Percentiles rank a stretch among this genome's conserved stretches.
Conservation (phyloP, 2,888 invertebrate genomes). For the Harmothoe impar region DNA sequence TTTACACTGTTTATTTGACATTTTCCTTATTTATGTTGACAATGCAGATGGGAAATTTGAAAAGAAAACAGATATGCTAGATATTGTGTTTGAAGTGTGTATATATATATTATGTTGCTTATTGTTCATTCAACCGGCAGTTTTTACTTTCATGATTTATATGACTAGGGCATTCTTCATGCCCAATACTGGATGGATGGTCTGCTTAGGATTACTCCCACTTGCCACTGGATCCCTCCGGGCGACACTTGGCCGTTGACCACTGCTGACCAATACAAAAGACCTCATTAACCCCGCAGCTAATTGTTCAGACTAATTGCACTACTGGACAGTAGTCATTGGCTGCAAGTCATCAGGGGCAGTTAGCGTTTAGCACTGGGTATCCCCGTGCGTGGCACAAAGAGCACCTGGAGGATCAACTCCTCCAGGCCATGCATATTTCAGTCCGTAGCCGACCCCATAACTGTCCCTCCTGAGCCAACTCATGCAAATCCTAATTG, state of each 20-base stretch:
- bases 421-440: conserved; percentile 50
- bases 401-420: conserved; percentile 45
- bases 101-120: too few species aligned
- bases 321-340: conserved; percentile 52
- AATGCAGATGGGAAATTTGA: too few species aligned
- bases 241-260: conserved; percentile 6
- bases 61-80: too few species aligned
- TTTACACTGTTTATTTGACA: too few species aligned
- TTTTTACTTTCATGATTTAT: too few species aligned
- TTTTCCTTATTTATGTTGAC: too few species aligned
- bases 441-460: neutral
- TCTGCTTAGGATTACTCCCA: neutral
- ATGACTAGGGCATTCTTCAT: neutral
- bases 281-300: conserved; percentile 24
- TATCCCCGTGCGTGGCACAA: conserved; percentile 10
- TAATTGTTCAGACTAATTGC: conserved; percentile 43
- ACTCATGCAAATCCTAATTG: conserved; percentile 50
- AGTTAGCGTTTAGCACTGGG: conserved; percentile 31
- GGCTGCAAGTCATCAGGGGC: conserved; percentile 46
- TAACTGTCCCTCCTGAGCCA: neutral
- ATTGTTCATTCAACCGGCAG: too few species aligned
- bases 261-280: neutral
- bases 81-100: too few species aligned
- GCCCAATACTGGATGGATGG: neutral
- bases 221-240: neutral